Conservation (phyloP, 30 jellyfish, hydroid and myxozoan genomes). For the Cassiopea andromeda region DNA sequence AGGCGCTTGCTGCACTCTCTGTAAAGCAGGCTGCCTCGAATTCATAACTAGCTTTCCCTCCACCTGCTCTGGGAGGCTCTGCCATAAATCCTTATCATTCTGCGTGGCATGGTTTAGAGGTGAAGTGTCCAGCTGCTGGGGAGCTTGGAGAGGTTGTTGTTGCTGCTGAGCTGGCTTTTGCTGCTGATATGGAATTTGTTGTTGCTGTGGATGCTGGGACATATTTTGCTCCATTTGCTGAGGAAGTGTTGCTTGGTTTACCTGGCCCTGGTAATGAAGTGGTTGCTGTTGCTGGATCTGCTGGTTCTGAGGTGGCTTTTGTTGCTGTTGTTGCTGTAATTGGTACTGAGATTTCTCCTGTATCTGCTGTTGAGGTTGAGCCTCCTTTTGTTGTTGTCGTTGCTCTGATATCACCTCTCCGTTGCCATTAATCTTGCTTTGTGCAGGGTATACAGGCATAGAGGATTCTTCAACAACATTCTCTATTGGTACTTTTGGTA, state of each 20-base stretch:
- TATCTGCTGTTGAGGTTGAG: background rate
- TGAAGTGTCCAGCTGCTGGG: background rate
- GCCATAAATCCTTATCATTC: constrained; percentile 38
- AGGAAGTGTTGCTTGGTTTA: background rate
- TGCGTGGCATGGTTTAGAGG: background rate
- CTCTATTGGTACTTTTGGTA: constrained; percentile 1
- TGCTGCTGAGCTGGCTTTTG: constrained; percentile 5
- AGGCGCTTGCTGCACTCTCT: background rate
- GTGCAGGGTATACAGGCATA: constrained; percentile 48
- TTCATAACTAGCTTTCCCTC: constrained; percentile 63
- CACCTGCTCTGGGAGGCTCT: constrained; percentile 45
- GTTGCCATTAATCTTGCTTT: constrained; percentile 5
- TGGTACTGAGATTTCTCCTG: background rate
- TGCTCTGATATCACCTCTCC: background rate
- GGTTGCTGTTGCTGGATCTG: no score
- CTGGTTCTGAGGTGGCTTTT: background rate
- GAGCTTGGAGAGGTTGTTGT: background rate
- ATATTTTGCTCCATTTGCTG: background rate
- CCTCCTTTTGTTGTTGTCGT: background rate
- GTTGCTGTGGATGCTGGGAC: constrained; percentile 13
- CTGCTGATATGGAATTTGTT: constrained; percentile 24
- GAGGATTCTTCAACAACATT: constrained; percentile 48
- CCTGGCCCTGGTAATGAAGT: no score
- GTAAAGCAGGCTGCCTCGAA: constrained; percentile 36
- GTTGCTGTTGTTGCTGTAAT: constrained; percentile 35